A percentile compares a stretch with the other conserved stretches of the same genome.
These are phyloP conservation scores for Laticauda colubrina DNA, from an alignment of 2,113 vertebrate genomes.

Conservation along the genomic window DNA sequence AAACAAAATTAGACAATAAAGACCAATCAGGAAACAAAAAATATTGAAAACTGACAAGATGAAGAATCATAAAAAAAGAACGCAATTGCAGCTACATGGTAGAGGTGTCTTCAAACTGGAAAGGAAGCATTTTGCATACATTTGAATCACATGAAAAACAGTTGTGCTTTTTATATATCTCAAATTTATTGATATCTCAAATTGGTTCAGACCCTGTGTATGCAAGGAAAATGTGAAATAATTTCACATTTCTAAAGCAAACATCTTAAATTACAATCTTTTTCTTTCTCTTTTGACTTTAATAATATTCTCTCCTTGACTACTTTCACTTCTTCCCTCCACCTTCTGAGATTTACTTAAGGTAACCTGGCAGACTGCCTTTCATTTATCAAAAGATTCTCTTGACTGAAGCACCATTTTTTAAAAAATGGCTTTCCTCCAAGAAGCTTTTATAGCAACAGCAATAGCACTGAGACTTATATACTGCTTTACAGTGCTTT, in stretches of 20 bases:
- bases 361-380: not conserved
- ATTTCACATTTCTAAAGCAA: not conserved
- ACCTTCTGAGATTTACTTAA: not conserved
- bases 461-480: no score
- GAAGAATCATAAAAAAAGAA: not conserved
- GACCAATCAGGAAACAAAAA: not conserved
- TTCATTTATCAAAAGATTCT: not conserved
- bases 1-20: not conserved
- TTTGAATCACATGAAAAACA: not conserved
- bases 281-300: not conserved
- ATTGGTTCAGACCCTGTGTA: not conserved
- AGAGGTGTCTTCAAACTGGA: not conserved
- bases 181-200: not conserved
- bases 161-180: not conserved
- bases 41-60: not conserved
- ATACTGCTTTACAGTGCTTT: no score
- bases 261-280: not conserved
- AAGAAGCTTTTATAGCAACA: not conserved
- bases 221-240: not conserved
- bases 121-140: not conserved
- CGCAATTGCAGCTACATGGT: not conserved
- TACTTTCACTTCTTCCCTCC: not conserved
- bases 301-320: not conserved
- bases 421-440: not conserved
- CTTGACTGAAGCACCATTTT: not conserved